Percentiles rank a stretch among this genome's conserved stretches.
These are phyloP conservation scores for Nyleta sp. DNA, from an alignment of 2,888 invertebrate species.

Conservation along the genomic window DNA sequence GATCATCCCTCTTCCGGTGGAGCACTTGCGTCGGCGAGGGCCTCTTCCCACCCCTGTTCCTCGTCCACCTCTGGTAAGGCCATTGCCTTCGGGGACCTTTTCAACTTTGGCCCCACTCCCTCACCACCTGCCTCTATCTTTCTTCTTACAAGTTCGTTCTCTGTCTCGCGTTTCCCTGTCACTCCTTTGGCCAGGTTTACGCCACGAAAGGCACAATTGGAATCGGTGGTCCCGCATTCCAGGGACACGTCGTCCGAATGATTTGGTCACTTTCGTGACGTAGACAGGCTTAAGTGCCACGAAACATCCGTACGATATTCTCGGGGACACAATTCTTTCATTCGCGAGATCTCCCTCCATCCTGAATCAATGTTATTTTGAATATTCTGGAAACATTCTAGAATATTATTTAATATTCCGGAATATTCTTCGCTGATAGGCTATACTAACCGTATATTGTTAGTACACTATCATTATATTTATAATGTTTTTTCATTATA, in stretches of 20 bases:
- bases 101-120: constrained; percentile 14
- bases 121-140: not conserved
- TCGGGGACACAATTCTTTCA: constrained; percentile 66
- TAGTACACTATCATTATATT: too few relatives aligned
- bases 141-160: constrained; percentile 9
- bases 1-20: constrained; percentile 79
- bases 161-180: not conserved
- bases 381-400: too few relatives aligned
- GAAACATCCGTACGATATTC: constrained; percentile 17
- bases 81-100: constrained; percentile 36
- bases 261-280: constrained; percentile 29
- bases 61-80: constrained; percentile 82
- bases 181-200: constrained; percentile 26
- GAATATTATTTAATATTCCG: too few relatives aligned
- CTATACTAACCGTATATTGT: too few relatives aligned
- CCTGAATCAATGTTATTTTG: too few relatives aligned
- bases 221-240: not conserved
- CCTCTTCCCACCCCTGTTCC: constrained; percentile 81
- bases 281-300: constrained; percentile 48
- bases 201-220: constrained; percentile 27
- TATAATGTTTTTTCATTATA: too few relatives aligned
- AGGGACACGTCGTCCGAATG: not conserved
- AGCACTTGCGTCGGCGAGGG: constrained; percentile 79
- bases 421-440: too few relatives aligned
- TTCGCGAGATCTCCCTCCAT: too few relatives aligned